These are phyloP conservation scores for Etheostoma perlongum DNA, from an alignment of 2,797 vertebrate genomes.

Conservation along the genomic window DNA sequence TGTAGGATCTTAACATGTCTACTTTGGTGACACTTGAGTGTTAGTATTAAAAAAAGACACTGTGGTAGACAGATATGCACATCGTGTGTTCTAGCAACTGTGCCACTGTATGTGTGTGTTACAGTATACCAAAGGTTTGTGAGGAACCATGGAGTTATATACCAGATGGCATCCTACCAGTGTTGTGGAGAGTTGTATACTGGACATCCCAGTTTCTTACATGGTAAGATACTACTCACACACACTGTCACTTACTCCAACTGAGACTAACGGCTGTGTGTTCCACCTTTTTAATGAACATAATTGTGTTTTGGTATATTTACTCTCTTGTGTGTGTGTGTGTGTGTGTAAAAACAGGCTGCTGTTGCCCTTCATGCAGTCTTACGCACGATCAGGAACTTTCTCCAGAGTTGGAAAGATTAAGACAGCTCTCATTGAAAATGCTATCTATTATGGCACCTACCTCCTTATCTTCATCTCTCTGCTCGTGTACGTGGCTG, in stretches of 20 bases:
- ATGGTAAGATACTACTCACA: conserved; percentile 82
- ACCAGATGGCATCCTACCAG: conserved; percentile 91
- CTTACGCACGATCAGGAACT: conserved; percentile 92
- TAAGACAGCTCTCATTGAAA: conserved; percentile 95
- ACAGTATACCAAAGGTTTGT: conserved; percentile 80
- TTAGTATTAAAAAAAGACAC: not conserved
- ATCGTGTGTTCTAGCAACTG: not conserved
- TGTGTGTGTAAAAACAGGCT: conserved; percentile 82
- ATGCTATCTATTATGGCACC: conserved; percentile 95
- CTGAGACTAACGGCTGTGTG: not conserved
- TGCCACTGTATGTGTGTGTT: not conserved
- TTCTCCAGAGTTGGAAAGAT: conserved; percentile 94
- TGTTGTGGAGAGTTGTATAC: conserved; percentile 98
- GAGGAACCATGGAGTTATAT: conserved; percentile 96
- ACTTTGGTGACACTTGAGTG: conserved; percentile 1
- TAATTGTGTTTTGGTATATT: not conserved
- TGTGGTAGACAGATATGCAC: not conserved
- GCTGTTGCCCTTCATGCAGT: conserved; percentile 96
- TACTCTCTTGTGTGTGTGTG: conserved; percentile 3
- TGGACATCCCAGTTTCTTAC: conserved; percentile 97
- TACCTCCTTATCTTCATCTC: conserved; percentile 95
- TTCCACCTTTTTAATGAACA: not conserved
- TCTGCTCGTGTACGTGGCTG: conserved; percentile 93
- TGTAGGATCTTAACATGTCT: not conserved
- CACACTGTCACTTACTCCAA: not conserved